These are phyloP conservation scores for Drosophila quinaria DNA, from an alignment of 2,888 invertebrate species.

Conservation along the genomic window DNA sequence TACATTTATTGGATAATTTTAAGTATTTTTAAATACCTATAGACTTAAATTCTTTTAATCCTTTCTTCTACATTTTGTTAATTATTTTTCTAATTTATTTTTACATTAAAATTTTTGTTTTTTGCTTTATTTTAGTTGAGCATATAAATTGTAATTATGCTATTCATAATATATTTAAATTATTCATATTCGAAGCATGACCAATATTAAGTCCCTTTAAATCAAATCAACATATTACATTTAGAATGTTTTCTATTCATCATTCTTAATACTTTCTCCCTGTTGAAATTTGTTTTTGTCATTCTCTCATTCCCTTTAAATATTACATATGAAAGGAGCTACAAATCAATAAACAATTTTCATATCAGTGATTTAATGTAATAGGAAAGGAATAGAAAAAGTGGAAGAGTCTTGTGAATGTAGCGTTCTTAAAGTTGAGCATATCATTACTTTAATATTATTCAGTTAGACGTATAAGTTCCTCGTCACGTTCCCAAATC, in stretches of 20 bases:
- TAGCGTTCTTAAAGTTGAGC: constrained; percentile 29
- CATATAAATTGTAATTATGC: too few relatives aligned
- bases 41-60: too few relatives aligned
- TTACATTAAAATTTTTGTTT: too few relatives aligned
- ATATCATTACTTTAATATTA: constrained; percentile 57
- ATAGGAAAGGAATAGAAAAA: background rate
- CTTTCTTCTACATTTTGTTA: too few relatives aligned
- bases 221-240: background rate
- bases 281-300: background rate
- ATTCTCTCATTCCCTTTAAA: constrained; percentile 1
- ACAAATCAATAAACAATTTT: constrained; percentile 32
- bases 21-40: too few relatives aligned
- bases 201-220: background rate
- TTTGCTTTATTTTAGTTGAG: too few relatives aligned
- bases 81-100: too few relatives aligned
- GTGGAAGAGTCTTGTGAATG: background rate
- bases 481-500: constrained; percentile 55
- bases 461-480: constrained; percentile 43
- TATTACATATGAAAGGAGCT: constrained; percentile 6
- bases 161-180: too few relatives aligned
- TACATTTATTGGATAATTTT: too few relatives aligned
- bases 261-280: background rate
- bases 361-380: constrained; percentile 20
- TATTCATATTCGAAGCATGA: background rate
- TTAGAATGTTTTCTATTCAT: background rate